Percentiles rank a stretch among this genome's conserved stretches.
These are phyloP conservation scores for Halcyon smyrnensis DNA, from an alignment of 2,797 vertebrate genomes.

Conservation along the genomic window DNA sequence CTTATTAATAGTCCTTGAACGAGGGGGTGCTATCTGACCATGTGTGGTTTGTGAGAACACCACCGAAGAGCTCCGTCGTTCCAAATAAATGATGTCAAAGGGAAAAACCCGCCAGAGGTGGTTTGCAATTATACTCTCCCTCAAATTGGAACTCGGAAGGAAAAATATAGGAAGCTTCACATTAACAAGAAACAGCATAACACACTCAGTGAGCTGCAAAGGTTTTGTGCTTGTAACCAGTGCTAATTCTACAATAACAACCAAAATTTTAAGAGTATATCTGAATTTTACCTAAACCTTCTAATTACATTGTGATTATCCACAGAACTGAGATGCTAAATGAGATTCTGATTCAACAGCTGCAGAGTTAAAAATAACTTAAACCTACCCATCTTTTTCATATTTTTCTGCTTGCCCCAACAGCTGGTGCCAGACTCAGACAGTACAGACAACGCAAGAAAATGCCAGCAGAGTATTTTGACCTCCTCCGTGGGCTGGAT, in stretches of 20 bases:
- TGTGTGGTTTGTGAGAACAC: background rate
- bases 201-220: background rate
- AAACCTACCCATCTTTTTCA: background rate
- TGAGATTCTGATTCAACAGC: background rate
- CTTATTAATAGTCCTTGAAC: background rate
- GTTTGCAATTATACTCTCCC: background rate
- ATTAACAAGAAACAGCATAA: background rate
- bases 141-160: background rate
- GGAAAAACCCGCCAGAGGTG: background rate
- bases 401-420: background rate
- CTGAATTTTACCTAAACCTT: background rate
- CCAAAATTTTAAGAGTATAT: background rate
- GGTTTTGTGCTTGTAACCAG: background rate
- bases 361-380: conserved; percentile 34
- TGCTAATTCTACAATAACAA: background rate
- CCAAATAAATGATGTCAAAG: background rate
- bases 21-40: background rate
- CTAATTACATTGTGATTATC: background rate
- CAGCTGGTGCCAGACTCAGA: background rate
- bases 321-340: background rate
- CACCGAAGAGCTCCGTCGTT: background rate
- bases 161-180: background rate
- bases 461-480: background rate
- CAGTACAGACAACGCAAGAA: background rate
- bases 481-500: background rate